These are phyloP conservation scores for Drosophila niveifrons DNA, from an alignment of 2,888 invertebrate species.

Conservation along the genomic window DNA sequence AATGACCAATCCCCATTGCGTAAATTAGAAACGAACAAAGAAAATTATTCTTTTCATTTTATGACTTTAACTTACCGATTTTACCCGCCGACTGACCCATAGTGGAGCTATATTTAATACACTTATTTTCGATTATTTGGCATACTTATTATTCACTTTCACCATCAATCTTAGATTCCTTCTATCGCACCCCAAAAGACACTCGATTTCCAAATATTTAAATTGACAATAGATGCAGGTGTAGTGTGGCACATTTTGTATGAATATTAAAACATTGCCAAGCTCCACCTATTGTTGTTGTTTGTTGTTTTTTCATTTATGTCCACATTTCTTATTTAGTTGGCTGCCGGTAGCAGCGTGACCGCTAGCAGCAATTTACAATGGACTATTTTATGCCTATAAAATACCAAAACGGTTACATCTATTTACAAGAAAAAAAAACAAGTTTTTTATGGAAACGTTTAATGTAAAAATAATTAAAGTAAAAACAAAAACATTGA, in stretches of 20 bases:
- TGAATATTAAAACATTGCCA: slow-evolving; percentile 38
- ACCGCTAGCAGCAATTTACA: background rate
- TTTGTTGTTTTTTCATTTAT: slow-evolving; percentile 35
- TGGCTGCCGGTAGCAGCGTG: slow-evolving; percentile 48
- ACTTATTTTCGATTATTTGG: slow-evolving; percentile 42
- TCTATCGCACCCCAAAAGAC: slow-evolving; percentile 6
- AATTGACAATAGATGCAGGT: slow-evolving; percentile 34
- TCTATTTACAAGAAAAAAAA: background rate
- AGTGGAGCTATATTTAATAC: slow-evolving; percentile 19
- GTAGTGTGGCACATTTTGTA: slow-evolving; percentile 27
- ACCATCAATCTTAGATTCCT: slow-evolving; percentile 25
- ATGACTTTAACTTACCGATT: slow-evolving; percentile 77
- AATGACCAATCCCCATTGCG: background rate
- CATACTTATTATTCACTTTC: slow-evolving; percentile 37
- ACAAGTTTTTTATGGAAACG: background rate
- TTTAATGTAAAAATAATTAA: background rate
- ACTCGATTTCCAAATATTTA: slow-evolving; percentile 24
- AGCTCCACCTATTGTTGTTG: slow-evolving; percentile 22
- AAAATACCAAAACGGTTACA: background rate
- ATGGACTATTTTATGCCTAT: background rate
- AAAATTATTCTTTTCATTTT: slow-evolving; percentile 5
- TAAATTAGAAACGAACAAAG: slow-evolving; percentile 21
- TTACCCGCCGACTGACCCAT: slow-evolving; percentile 83
- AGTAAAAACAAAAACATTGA: background rate
- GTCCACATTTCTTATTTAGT: slow-evolving; percentile 50